Base-by-base conservation (phyloP, 2,888 invertebrate species). In the Drosophila ezoana region DNA sequence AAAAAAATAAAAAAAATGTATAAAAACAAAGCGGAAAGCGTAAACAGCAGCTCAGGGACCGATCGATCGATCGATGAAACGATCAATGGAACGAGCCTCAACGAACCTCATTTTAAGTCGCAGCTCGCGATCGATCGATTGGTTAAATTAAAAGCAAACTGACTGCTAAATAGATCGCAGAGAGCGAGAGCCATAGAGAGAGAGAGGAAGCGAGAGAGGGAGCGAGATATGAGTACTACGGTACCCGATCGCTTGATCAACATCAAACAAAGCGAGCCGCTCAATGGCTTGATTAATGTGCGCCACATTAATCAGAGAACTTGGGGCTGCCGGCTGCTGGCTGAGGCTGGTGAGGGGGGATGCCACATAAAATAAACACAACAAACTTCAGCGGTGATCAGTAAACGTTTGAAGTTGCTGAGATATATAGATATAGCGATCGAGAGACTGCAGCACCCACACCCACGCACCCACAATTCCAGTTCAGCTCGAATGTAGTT, bases 281-380 rank as follows among this genome's bases (percentile, higher is more conserved):
- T 75, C 76, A 81, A 86, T 89, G 80, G 72, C 89, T 86, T 89
- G 86, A 86, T 86, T 84, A 89, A 89, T 87, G 85, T 73, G 80
- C 75, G 80, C 85, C 78, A 87, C 89, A 87, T 89, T 87, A 89
- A 86, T 86, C 86, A 86, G 85, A 48, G 68, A 56, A 37, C 32
- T 38, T 40, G n/a, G 35, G 49, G 28, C 43, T 54, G 62, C 11
- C 35, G 53, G 32, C 44, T 54, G 62, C 11, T 9, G 41, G 48
- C 44, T 44, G 28, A 10, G 14, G 18, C 13, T 16, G 37, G 60
- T 28, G 48, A 35, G 18, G 43, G 51, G 44, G 32, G 8, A 13
- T 40, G n/a, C 40, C 33, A 54, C 61, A 68, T 53, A 74, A 71
- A 73, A 81, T 70, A 84, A 76, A 81, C 67, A 85, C 49, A 85